phyloP scores from a whole-genome alignment of 2,797 vertebrate genomes.

The Lagorchestes hirsutus region DNA sequence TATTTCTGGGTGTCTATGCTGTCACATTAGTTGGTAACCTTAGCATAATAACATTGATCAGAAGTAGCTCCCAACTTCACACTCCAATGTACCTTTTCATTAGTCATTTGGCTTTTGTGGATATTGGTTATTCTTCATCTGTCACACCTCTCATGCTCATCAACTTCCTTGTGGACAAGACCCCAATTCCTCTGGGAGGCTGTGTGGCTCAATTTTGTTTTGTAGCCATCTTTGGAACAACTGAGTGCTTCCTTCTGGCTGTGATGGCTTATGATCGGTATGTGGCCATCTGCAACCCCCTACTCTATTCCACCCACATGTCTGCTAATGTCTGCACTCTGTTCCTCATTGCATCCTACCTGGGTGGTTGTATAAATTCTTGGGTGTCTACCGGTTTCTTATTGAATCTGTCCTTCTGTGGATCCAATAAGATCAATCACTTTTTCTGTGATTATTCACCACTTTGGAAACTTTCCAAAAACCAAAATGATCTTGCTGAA shows the following conservation, averaged over 20 bases:
- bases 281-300: conserved; percentile 74
- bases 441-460: no score
- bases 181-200: conserved; percentile 52
- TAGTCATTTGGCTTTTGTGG: conserved; percentile 66
- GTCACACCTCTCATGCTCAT: conserved; percentile 76
- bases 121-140: conserved; percentile 72
- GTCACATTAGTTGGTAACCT: conserved; percentile 64
- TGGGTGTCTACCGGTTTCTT: conserved; percentile 71
- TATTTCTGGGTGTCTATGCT: conserved; percentile 64
- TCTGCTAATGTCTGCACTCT: conserved; percentile 42
- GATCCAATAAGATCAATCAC: no score
- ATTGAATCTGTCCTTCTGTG: not conserved
- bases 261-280: conserved; percentile 78
- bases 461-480: conserved; percentile 76
- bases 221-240: conserved; percentile 64
- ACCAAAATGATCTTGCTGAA: conserved; percentile 65
- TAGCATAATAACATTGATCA: conserved; percentile 69
- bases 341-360: conserved; percentile 34
- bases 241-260: conserved; percentile 74
- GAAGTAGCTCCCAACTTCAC: conserved; percentile 63
- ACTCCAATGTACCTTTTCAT: conserved; percentile 80
- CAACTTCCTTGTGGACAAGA: conserved; percentile 55
- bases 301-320: conserved; percentile 69
- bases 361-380: conserved; percentile 55
- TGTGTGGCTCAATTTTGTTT: conserved; percentile 73